Evolutionary conservation across 2,888 invertebrate genomes (phyloP).

Genomic region (Pilophorus perplexus): DNA sequence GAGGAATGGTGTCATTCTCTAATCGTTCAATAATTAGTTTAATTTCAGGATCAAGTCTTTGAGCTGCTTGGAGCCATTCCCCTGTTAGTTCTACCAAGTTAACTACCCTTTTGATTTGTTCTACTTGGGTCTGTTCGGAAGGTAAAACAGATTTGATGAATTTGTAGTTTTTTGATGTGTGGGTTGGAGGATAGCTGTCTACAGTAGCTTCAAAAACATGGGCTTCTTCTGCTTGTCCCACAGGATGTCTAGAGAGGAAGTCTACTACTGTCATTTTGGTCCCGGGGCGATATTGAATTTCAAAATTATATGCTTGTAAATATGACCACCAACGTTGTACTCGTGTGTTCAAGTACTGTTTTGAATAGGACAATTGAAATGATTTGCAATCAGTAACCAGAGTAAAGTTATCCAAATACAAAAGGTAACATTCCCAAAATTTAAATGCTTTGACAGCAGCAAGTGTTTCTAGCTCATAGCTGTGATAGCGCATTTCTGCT

Average conservation of each 20-base stretch:
- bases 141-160: neutral
- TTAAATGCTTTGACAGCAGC: neutral
- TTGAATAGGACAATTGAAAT: neutral
- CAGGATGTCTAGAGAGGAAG: constrained; percentile 48
- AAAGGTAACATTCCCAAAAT: neutral
- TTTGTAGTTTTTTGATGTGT: neutral
- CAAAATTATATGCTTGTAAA: constrained; percentile 32
- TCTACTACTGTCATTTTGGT: constrained; percentile 50
- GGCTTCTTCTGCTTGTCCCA: neutral
- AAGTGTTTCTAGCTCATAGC: too few relatives aligned
- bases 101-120: too few relatives aligned
- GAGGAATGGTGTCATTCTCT: neutral
- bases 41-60: neutral
- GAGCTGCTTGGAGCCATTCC: neutral
- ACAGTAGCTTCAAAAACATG: neutral
- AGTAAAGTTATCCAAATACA: neutral
- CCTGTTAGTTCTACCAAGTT: too few relatives aligned
- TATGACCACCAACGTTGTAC: neutral
- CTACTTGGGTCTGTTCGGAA: neutral
- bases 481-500: neutral
- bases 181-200: neutral
- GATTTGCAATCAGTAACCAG: neutral
- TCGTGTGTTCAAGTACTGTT: neutral
- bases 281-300: constrained; percentile 48
- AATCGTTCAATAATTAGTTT: too few relatives aligned